Conservation (phyloP, 2,888 invertebrate genomes). For the Ornithoptera alexandrae region DNA sequence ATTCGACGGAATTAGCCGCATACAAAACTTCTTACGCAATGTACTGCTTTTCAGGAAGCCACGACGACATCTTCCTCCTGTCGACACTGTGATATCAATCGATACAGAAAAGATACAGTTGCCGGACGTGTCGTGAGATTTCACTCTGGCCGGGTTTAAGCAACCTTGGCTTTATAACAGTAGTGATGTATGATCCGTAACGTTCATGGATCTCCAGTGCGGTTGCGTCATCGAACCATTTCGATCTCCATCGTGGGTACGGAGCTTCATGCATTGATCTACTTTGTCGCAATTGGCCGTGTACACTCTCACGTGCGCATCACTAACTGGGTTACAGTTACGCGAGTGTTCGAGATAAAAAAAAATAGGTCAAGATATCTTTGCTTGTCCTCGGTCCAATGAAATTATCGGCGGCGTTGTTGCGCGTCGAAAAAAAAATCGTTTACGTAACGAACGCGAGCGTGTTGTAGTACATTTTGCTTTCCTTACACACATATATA, state of each 20-base stretch:
- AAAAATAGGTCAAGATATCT: slow-evolving; percentile 80
- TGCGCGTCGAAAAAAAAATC: slow-evolving; percentile 62
- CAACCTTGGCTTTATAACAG: neutral
- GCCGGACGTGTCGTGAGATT: neutral
- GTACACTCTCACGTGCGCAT: slow-evolving; percentile 53
- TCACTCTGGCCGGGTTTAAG: neutral
- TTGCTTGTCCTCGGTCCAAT: slow-evolving; percentile 73
- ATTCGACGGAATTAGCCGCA: slow-evolving; percentile 49
- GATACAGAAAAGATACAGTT: too few species aligned
- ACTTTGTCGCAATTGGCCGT: slow-evolving; percentile 55
- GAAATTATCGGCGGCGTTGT: slow-evolving; percentile 67
- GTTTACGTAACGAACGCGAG: slow-evolving; percentile 55
- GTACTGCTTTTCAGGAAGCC: slow-evolving; percentile 47
- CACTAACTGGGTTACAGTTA: slow-evolving; percentile 72
- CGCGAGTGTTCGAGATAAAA: slow-evolving; percentile 72
- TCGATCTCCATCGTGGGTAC: slow-evolving; percentile 31
- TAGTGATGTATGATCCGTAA: neutral
- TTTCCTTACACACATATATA: neutral
- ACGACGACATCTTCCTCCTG: neutral
- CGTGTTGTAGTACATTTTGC: neutral
- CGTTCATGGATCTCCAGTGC: neutral
- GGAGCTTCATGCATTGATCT: slow-evolving; percentile 46
- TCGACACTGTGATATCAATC: neutral
- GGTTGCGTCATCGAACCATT: slow-evolving; percentile 42
- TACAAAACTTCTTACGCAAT: slow-evolving; percentile 49